Evolutionary conservation across 2,888 invertebrate species (phyloP).

Genomic region (Cosmorhoe ocellata): DNA sequence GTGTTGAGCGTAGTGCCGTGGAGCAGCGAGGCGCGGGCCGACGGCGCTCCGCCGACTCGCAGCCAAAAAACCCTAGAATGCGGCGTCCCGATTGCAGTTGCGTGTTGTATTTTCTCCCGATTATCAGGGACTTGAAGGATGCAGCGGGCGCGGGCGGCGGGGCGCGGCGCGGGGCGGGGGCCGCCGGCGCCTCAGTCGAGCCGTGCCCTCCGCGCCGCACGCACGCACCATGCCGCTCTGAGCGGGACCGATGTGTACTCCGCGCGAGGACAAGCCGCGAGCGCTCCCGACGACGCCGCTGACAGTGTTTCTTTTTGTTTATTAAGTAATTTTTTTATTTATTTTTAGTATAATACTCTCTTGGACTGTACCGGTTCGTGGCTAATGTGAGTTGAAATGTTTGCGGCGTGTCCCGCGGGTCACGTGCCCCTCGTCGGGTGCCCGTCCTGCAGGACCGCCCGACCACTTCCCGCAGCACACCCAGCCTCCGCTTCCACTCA

Average conservation of each 20-base stretch:
- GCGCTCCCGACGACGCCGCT: constrained; percentile 54
- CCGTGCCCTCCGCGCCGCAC: constrained; percentile 53
- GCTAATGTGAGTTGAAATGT: constrained; percentile 74
- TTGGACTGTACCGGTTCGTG: constrained; percentile 70
- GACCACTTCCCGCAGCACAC: constrained; percentile 54
- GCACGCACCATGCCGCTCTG: constrained; percentile 52
- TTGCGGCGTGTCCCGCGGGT: constrained; percentile 57
- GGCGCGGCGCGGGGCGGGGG: constrained; percentile 21
- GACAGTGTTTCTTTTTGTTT: constrained; percentile 46
- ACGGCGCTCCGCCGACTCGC: constrained; percentile 74
- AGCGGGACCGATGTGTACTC: constrained; percentile 65
- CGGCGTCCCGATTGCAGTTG: constrained; percentile 75
- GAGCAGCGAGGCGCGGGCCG: no score
- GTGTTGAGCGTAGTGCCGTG: no score
- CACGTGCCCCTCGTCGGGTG: constrained; percentile 76
- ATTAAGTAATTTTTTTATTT: constrained; percentile 38
- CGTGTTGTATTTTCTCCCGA: constrained; percentile 76
- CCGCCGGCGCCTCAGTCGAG: constrained; percentile 64
- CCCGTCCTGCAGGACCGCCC: constrained; percentile 57
- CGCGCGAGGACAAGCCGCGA: constrained; percentile 63
- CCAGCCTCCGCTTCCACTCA: constrained; percentile 59
- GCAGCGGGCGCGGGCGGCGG: constrained; percentile 52
- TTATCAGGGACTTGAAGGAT: constrained; percentile 77
- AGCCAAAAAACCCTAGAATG: constrained; percentile 71
- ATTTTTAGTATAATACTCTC: constrained; percentile 53